Base-by-base conservation (phyloP, 2,888 invertebrate species). In the Drosophila nigricruria region DNA sequence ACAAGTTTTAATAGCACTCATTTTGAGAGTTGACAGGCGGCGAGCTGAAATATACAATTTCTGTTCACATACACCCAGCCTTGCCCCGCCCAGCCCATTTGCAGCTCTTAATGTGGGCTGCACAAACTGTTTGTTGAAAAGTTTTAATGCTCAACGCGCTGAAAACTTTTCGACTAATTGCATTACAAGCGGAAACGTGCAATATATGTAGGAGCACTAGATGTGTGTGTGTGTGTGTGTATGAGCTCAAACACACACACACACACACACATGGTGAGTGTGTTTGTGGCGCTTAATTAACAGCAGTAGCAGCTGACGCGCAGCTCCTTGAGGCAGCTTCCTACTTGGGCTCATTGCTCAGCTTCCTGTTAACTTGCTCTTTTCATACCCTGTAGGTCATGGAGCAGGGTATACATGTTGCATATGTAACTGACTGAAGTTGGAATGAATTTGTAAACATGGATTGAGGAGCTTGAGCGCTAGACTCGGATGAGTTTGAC, bases 111-210 rank as follows among this genome's bases (percentile, higher is more conserved):
- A 14, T 53, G 57, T 67, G 59, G 63, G 63, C 57, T 42, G 61
- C 54, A 73, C 68, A 79, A 87, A 82, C 68, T 71, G 86, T 82
- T 82, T 82, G 79, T 73, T 79, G 74, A 66, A 74, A 82, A 85
- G 69, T 73, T 88, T 71, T 77, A 68, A 70, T 74, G 65, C 69
- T 75, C 49, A 53, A 59, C 70, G 62, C 81, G 74, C 69, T 78
- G 64, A 85, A 79, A 85, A 89, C 75, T 89, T 89, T 87, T 79
- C 84, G 81, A 84, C 85, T 88, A 86, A 86, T 86, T 86, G 85
- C 85, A 86, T 86, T 86, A 86, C 85, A 86, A 85, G 81, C 84
- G 85, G 84, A 86, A 86, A 81, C 84, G 84, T 87, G 87, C 81
- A 65, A 64, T 67, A 63, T 73, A 76, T 61, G 56, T 43, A 60